Evolutionary conservation across 2,888 invertebrate genomes (phyloP).

Genomic region (Gibbula magus): DNA sequence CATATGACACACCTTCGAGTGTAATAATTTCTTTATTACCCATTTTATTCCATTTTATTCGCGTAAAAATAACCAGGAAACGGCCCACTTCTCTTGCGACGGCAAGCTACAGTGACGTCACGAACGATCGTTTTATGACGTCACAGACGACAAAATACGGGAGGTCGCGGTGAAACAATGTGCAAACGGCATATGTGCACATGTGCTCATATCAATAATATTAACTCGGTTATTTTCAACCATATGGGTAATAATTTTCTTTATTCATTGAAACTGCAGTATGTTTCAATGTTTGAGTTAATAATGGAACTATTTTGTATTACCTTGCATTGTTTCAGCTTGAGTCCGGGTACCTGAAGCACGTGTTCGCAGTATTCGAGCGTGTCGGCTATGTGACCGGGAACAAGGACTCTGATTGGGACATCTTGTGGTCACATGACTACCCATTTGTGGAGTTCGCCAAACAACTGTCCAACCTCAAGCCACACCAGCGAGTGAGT

Average conservation of each 20-base stretch:
- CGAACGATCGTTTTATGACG: too few species aligned
- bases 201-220: too few species aligned
- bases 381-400: conserved; percentile 83
- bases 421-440: conserved; percentile 94
- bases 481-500: conserved; percentile 82
- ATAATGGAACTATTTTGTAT: not conserved
- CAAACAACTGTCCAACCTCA: conserved; percentile 79
- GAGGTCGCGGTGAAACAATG: too few species aligned
- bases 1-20: too few species aligned
- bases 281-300: not conserved
- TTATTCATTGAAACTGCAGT: not conserved
- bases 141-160: too few species aligned
- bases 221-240: too few species aligned
- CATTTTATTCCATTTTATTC: too few species aligned
- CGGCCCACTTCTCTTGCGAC: too few species aligned
- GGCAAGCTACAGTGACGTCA: too few species aligned
- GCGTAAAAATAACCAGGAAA: too few species aligned
- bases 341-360: conserved; percentile 82
- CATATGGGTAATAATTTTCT: not conserved
- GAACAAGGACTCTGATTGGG: conserved; percentile 80
- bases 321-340: conserved; percentile 46
- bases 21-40: too few species aligned
- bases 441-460: conserved; percentile 86
- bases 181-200: not conserved
- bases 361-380: conserved; percentile 87